Percentiles rank a stretch among this genome's conserved stretches.
These are phyloP conservation scores for Gadus chalcogrammus DNA, from an alignment of 2,113 vertebrate genomes.

Conservation along the genomic window DNA sequence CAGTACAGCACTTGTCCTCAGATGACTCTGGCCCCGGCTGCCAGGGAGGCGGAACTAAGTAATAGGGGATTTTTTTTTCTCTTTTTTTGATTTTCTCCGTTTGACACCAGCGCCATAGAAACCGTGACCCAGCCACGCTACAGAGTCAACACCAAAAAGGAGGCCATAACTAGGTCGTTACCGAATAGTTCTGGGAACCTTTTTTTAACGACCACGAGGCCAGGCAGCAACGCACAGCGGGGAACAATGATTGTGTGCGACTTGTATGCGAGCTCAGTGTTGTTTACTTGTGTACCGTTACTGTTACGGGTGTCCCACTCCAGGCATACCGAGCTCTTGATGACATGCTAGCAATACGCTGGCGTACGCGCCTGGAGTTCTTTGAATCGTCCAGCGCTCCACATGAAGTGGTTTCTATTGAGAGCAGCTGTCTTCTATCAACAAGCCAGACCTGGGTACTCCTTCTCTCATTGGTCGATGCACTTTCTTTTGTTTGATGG, in stretches of 20 bases:
- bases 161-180: constrained; percentile 32
- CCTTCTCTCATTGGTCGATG: too few relatives aligned
- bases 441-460: constrained; percentile 41
- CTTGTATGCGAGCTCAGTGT: constrained; percentile 23
- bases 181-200: constrained; percentile 31
- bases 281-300: constrained; percentile 37
- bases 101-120: constrained; percentile 55
- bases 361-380: constrained; percentile 8
- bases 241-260: constrained; percentile 14
- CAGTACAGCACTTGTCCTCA: constrained; percentile 52
- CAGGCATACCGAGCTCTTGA: constrained; percentile 60
- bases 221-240: constrained; percentile 2
- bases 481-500: too few relatives aligned
- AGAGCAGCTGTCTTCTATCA: constrained; percentile 64
- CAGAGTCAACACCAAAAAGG: constrained; percentile 7
- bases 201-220: neutral
- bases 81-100: constrained; percentile 29
- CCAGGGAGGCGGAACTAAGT: constrained; percentile 26
- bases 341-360: constrained; percentile 66
- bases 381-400: constrained; percentile 41
- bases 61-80: neutral
- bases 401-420: constrained; percentile 60
- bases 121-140: constrained; percentile 38
- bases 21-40: constrained; percentile 40
- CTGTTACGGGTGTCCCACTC: neutral